Evolutionary conservation across 2,113 vertebrate species (phyloP).

Genomic region (Carassius carassius): DNA sequence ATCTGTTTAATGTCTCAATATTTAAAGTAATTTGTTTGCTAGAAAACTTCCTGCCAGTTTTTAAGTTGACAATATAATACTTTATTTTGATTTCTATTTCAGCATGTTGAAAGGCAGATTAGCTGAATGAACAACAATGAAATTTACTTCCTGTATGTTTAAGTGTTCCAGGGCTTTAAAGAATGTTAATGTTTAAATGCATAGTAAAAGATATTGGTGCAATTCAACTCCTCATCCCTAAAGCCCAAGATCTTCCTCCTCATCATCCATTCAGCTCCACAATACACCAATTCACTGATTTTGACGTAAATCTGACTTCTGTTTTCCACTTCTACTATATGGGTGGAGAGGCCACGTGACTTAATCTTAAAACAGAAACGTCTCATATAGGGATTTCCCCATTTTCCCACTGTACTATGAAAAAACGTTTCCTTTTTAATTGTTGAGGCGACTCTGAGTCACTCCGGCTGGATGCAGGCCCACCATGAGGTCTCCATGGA

Average conservation of each 20-base stretch:
- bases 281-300: conserved; percentile 10
- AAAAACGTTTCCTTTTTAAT: conserved; percentile 37
- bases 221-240: neutral
- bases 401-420: conserved; percentile 9
- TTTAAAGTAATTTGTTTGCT: neutral
- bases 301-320: conserved; percentile 8
- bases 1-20: neutral
- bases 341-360: conserved; percentile 17
- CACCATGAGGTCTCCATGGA: neutral
- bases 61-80: neutral
- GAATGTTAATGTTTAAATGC: neutral
- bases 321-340: conserved; percentile 23
- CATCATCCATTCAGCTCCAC: no score
- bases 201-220: neutral
- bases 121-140: neutral
- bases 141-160: neutral
- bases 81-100: neutral
- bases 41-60: neutral
- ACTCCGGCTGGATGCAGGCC: neutral
- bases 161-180: neutral
- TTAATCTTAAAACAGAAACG: conserved; percentile 36
- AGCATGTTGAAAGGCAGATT: neutral
- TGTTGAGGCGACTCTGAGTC: conserved; percentile 24
- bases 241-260: neutral
- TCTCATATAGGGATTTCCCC: conserved; percentile 15